Percentiles rank a stretch among this genome's conserved stretches.
Conservation (phyloP, 2,113 vertebrate species). For the Odobenus rosmarus region DNA sequence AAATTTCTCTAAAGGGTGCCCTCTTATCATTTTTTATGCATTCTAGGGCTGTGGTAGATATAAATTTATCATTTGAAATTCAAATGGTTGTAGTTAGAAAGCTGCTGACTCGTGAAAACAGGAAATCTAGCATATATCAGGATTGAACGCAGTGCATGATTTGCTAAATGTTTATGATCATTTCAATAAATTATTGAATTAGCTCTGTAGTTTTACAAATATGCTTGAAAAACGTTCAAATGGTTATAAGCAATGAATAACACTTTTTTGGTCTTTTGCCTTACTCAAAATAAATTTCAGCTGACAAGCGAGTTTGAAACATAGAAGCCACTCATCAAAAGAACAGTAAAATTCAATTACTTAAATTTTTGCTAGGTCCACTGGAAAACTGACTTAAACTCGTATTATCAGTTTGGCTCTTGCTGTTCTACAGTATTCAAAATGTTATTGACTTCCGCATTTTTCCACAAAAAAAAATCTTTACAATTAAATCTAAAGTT, state of each 20-base stretch:
- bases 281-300: slow-evolving; percentile 72
- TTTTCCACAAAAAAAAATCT: slow-evolving; percentile 28
- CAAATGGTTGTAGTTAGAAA: slow-evolving; percentile 91
- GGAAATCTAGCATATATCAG: slow-evolving; percentile 82
- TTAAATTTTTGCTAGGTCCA: slow-evolving; percentile 73
- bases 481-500: slow-evolving; percentile 63
- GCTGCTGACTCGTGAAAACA: slow-evolving; percentile 93
- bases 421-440: slow-evolving; percentile 51
- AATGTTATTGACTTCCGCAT: slow-evolving; percentile 55
- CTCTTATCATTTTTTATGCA: slow-evolving; percentile 89
- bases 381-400: slow-evolving; percentile 64
- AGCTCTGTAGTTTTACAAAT: slow-evolving; percentile 75
- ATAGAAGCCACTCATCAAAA: slow-evolving; percentile 63
- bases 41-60: slow-evolving; percentile 87
- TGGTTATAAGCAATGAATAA: slow-evolving; percentile 68
- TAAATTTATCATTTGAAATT: slow-evolving; percentile 96
- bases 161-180: slow-evolving; percentile 84
- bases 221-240: slow-evolving; percentile 72
- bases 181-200: slow-evolving; percentile 85
- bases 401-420: slow-evolving; percentile 31
- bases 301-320: slow-evolving; percentile 70
- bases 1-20: slow-evolving; percentile 83
- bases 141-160: slow-evolving; percentile 74
- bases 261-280: slow-evolving; percentile 62
- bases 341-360: slow-evolving; percentile 75